Evolutionary conservation across 1,140 invertebrate species (phyloP), one percentile per base, ranked within the genome.

Genomic region (Augochlora pura): DNA sequence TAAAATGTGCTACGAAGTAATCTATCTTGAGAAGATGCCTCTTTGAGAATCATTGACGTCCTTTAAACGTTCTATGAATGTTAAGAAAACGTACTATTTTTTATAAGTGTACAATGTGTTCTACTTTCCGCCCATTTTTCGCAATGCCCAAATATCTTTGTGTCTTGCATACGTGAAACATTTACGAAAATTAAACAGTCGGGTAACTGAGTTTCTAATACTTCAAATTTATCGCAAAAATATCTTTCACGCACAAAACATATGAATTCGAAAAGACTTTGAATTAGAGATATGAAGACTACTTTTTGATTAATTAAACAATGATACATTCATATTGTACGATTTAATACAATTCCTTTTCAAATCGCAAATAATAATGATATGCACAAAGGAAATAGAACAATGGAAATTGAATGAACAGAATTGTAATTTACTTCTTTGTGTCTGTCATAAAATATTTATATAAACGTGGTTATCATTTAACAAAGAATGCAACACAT

Each of bases 91-190:
- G 39, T 42, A 72, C 77, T 79, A 74, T 79, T 73, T 79, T 32
- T 73, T 79, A 79, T 66, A 81, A 76, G 6, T 25, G 25, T 77
- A 71, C 38, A 38, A 71, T 54, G 67, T 77, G 60, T 78, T 78
- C 69, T 72, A 78, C 76, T 64, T 72, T 71, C 69, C 76, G 76
- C 69, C 69, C 69, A 78, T 78, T 72, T 71, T 65, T 57, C 38
- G 60, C 57, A 60, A 77, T 38, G 39, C 60, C 42, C 57, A 68
- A 68, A 57, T 69, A 76, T 46, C 68, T 69, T 69, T 77, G 59
- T 66, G 68, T 72, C 71, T 6, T 46, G 3, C 60, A 38, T 72
- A 65, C 27, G 52, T 63, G n/a, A 46, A 46, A 57, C 21, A 0
- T 46, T 21, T 57, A 54, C 49, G 39, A n/a, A 57, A 77, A 62